Conservation (phyloP, 2,113 vertebrate genomes). For the Tragelaphus scriptus region DNA sequence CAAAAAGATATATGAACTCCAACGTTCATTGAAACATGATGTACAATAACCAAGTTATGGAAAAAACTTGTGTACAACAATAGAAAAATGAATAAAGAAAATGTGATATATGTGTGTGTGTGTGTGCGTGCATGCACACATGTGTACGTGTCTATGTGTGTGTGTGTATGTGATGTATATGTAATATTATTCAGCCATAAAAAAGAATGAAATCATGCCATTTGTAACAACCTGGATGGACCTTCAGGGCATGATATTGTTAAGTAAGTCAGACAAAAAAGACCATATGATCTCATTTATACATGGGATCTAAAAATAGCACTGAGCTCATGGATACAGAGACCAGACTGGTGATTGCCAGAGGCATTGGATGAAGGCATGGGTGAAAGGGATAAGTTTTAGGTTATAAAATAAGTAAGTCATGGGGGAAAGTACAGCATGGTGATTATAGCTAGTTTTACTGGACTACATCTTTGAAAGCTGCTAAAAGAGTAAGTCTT, state of each 20-base stretch:
- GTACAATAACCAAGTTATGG: neutral
- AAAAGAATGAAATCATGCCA: neutral
- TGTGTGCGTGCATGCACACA: neutral
- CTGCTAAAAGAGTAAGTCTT: neutral
- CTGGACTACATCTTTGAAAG: neutral
- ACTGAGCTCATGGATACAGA: neutral
- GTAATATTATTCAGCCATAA: neutral
- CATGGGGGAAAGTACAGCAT: neutral
- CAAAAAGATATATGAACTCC: neutral
- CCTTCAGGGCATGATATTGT: neutral
- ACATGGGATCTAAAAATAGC: neutral
- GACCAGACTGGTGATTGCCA: neutral
- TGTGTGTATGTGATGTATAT: neutral
- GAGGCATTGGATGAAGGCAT: neutral
- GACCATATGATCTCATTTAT: neutral
- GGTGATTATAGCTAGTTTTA: neutral
- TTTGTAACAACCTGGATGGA: neutral
- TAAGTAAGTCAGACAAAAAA: neutral
- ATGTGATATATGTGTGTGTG: neutral
- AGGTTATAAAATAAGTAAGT: neutral
- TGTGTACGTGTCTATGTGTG: accelerated
- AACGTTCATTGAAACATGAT: neutral
- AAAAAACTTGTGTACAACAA: neutral
- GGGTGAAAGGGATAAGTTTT: neutral
- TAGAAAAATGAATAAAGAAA: neutral